phyloP scores from a whole-genome alignment of 2,888 invertebrate species.

The Melipona bicolor region DNA sequence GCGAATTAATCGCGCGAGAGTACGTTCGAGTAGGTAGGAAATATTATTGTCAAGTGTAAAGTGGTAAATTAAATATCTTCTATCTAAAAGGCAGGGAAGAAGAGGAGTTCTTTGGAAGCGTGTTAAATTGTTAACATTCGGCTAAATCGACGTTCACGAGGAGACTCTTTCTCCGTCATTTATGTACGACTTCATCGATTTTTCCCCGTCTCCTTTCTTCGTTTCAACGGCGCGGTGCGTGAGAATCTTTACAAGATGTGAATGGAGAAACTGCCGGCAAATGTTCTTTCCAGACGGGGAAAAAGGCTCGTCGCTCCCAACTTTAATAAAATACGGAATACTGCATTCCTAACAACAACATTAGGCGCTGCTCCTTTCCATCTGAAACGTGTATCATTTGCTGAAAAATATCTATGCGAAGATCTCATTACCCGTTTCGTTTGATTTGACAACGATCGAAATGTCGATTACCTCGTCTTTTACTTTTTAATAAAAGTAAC shows the following conservation, averaged over 20 bases:
- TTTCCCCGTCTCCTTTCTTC: background rate
- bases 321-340: background rate
- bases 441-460: too few species aligned
- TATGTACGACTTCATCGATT: slow-evolving; percentile 52
- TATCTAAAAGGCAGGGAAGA: too few species aligned
- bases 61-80: too few species aligned
- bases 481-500: too few species aligned
- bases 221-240: background rate
- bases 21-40: too few species aligned
- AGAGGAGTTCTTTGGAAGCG: background rate
- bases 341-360: background rate
- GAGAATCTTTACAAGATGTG: background rate
- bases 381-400: too few species aligned
- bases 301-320: background rate
- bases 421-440: too few species aligned
- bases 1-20: too few species aligned
- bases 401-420: too few species aligned
- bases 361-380: background rate
- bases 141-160: slow-evolving; percentile 14
- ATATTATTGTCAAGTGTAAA: too few species aligned
- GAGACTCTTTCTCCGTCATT: slow-evolving; percentile 39
- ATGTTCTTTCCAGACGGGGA: background rate
- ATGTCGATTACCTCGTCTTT: too few species aligned
- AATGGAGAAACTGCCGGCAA: background rate
- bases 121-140: slow-evolving; percentile 34